Evolutionary conservation across 2,113 vertebrate genomes (phyloP).

Genomic region (Takifugu bimaculatus): DNA sequence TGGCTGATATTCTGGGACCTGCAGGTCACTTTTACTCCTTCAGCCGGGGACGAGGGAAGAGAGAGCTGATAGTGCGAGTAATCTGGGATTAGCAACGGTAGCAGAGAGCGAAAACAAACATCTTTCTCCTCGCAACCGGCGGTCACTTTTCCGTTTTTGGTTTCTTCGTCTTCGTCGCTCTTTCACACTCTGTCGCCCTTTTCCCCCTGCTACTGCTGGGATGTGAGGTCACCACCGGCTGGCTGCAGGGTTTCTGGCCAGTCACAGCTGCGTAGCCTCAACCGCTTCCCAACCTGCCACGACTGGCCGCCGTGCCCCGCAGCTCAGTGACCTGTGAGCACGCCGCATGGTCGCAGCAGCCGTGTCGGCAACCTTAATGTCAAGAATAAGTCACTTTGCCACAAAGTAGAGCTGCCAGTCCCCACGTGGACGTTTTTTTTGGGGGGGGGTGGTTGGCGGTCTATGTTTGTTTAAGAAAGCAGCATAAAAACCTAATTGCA

Average conservation of each 20-base stretch:
- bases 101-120: neutral
- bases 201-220: slow-evolving; percentile 7
- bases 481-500: too few species aligned
- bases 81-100: too few species aligned
- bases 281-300: slow-evolving; percentile 30
- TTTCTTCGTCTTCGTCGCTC: slow-evolving; percentile 4
- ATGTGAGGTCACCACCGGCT: slow-evolving; percentile 20
- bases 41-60: neutral
- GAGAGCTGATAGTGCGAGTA: slow-evolving; percentile 9
- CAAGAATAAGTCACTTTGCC: slow-evolving; percentile 40
- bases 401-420: slow-evolving; percentile 51
- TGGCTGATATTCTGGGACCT: slow-evolving; percentile 34
- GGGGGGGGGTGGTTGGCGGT: neutral
- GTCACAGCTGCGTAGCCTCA: slow-evolving; percentile 61
- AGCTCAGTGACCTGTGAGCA: slow-evolving; percentile 42
- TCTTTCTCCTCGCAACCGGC: neutral
- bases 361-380: slow-evolving; percentile 46
- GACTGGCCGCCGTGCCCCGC: slow-evolving; percentile 23
- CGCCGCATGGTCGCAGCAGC: slow-evolving; percentile 25
- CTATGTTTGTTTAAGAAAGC: neutral
- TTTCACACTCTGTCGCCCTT: slow-evolving; percentile 35
- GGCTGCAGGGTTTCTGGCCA: slow-evolving; percentile 30
- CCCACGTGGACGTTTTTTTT: slow-evolving; percentile 13
- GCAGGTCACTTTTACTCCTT: slow-evolving; percentile 46
- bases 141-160: neutral